Percentiles rank a stretch among this genome's conserved stretches.
These are phyloP conservation scores for Drosophila monieri DNA, from an alignment of 2,888 invertebrate genomes.

Conservation along the genomic window DNA sequence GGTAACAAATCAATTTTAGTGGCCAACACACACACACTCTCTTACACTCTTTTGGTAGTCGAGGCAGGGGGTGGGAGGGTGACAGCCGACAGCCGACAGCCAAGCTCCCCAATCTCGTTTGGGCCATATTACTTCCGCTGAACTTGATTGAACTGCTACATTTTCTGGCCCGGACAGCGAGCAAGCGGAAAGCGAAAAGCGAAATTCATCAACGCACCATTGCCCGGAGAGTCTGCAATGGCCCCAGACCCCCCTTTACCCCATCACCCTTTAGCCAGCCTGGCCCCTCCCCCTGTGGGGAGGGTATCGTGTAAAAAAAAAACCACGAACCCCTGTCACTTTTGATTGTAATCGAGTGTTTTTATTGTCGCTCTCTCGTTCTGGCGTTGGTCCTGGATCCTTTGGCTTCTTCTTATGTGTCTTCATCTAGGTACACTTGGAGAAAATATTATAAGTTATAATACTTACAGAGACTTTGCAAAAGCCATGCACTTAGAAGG, in stretches of 20 bases:
- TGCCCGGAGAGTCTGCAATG: conserved; percentile 15
- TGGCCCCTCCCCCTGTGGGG: background rate
- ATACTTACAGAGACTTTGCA: too few species aligned
- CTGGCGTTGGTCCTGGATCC: conserved; percentile 12
- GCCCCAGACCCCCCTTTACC: background rate
- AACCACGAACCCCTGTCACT: conserved; percentile 68
- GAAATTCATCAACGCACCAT: conserved; percentile 53
- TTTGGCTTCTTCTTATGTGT: conserved; percentile 8
- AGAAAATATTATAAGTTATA: background rate
- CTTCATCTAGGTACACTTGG: conserved; percentile 29
- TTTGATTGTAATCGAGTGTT: conserved; percentile 77
- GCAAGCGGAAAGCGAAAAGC: conserved; percentile 29
- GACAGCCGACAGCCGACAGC: background rate
- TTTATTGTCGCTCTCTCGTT: conserved; percentile 49
- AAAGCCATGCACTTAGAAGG: too few species aligned
- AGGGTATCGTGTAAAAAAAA: background rate
- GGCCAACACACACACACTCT: conserved; percentile 29
- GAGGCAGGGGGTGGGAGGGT: background rate
- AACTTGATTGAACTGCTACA: conserved; percentile 50
- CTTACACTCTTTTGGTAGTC: background rate
- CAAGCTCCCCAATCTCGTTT: conserved; percentile 43
- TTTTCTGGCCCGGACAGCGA: conserved; percentile 20
- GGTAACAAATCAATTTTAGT: conserved; percentile 72
- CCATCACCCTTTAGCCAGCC: background rate
- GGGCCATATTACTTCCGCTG: conserved; percentile 67